A percentile compares a stretch with the other conserved stretches of the same genome.
Evolutionary conservation across 2,888 invertebrate species (phyloP).

Genomic region (Lasius fuliginosus): DNA sequence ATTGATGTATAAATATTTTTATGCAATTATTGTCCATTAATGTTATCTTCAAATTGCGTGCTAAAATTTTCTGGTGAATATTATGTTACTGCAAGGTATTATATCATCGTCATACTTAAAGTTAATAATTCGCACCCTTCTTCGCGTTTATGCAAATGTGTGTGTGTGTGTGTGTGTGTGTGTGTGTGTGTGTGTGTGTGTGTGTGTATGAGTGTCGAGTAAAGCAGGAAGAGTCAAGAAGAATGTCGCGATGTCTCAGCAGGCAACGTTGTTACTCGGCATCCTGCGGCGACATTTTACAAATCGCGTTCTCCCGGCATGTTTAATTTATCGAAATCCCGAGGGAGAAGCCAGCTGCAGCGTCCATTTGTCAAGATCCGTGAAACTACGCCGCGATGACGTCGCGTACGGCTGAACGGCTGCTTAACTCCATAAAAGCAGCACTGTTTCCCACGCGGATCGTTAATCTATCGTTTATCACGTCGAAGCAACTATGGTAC

Average conservation of each 20-base stretch:
- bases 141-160: not conserved
- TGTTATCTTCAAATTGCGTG: not conserved
- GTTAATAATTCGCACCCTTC: constrained; percentile 9
- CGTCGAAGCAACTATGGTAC: not conserved
- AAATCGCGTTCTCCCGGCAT: constrained; percentile 57
- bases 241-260: constrained; percentile 46
- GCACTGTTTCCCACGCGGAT: constrained; percentile 38
- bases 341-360: constrained; percentile 46
- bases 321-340: constrained; percentile 65
- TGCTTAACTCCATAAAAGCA: constrained; percentile 48
- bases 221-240: constrained; percentile 42
- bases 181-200: not conserved
- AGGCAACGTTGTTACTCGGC: constrained; percentile 21
- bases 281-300: constrained; percentile 58
- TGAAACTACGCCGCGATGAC: constrained; percentile 22
- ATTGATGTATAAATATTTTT: not conserved
- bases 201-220: not conserved
- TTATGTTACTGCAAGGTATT: not conserved
- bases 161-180: not conserved
- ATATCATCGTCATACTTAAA: not conserved
- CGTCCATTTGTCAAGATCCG: constrained; percentile 53
- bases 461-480: constrained; percentile 50
- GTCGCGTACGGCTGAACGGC: constrained; percentile 34
- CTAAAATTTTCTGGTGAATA: constrained; percentile 2
- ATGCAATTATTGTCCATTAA: not conserved